Evolutionary conservation across 2,113 vertebrate genomes (phyloP).

Genomic region (Cyanoramphus novaezelandiae): DNA sequence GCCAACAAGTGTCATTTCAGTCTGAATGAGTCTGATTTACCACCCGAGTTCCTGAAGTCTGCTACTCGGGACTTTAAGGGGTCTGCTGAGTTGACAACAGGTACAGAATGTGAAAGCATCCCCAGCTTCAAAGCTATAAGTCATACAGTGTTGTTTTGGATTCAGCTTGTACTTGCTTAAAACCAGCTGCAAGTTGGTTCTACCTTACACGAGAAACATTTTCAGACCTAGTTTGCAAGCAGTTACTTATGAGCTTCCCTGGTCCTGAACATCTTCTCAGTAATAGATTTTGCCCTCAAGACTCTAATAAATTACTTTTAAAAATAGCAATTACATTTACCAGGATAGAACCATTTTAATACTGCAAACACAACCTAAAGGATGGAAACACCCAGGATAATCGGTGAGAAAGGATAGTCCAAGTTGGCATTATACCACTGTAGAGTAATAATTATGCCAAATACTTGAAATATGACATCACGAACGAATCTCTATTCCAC

Average conservation of each 20-base stretch:
- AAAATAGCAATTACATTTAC: neutral
- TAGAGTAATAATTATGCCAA: neutral
- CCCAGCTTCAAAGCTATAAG: neutral
- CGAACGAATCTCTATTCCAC: neutral
- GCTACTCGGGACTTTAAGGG: neutral
- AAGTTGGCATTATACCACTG: neutral
- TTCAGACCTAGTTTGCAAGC: neutral
- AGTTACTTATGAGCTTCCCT: neutral
- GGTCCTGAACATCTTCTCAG: neutral
- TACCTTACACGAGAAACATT: neutral
- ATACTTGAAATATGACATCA: neutral
- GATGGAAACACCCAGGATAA: neutral
- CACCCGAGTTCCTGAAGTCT: neutral
- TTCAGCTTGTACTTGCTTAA: neutral
- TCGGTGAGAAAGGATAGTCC: neutral
- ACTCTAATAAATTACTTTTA: neutral
- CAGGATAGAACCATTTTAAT: neutral
- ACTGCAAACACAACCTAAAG: neutral
- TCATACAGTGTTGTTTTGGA: accelerated
- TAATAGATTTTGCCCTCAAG: neutral
- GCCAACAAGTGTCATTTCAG: neutral
- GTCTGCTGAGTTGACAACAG: neutral
- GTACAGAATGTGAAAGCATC: neutral
- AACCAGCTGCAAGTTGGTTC: neutral
- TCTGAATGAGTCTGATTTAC: neutral